Evolutionary conservation across 2,888 invertebrate genomes (phyloP), one percentile per base, ranked within the genome.

Genomic region (Cartodere bifasciata): DNA sequence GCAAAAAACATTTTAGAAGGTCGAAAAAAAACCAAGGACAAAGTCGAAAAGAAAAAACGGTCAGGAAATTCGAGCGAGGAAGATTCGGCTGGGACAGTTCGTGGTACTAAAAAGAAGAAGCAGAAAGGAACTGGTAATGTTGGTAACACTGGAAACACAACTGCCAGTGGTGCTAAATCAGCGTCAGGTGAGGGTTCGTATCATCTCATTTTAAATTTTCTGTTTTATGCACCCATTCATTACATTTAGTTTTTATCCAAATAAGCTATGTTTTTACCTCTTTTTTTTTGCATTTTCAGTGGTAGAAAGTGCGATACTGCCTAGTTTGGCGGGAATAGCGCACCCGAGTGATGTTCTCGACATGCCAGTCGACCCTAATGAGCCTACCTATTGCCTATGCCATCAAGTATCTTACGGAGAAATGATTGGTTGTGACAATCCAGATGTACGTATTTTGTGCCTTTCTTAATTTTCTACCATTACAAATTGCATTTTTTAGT

Each of bases 331-430:
- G 40, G 68, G 71, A 28, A 70, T 72, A 53, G 72, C 84, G 2
- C 87, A 87, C 62, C 84, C 88, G 1, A 86, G 91, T 41, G 95
- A 86, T 55, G 86, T 86, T 7, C 63, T 86, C 20, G 86, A 86
- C 45, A 86, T 86, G 86, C 86, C 86, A 0, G 86, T 86, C 1
- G 86, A 98, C 67, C 97, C 97, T 0, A 97, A 97, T 54, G 97
- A 98, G 56, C 97, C 97, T 0, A 95, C 94, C 1, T 98, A 98
- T 57, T 98, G 95, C 58, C 66, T 94, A 21, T 98, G 97, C 53
- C 92, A 95, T 60, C 95, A 97, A 72, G 85, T 86, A 28, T 91
- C 91, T 3, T 92, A 90, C 49, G 92, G 92, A 32, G 88, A 92
- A 66, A 94, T 94, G 92, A 90, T 94, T 53, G 88, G 86, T 40